These are phyloP conservation scores for Phrynocephalus vlangalii DNA, from an alignment of 2,797 vertebrate species.

Conservation along the genomic window DNA sequence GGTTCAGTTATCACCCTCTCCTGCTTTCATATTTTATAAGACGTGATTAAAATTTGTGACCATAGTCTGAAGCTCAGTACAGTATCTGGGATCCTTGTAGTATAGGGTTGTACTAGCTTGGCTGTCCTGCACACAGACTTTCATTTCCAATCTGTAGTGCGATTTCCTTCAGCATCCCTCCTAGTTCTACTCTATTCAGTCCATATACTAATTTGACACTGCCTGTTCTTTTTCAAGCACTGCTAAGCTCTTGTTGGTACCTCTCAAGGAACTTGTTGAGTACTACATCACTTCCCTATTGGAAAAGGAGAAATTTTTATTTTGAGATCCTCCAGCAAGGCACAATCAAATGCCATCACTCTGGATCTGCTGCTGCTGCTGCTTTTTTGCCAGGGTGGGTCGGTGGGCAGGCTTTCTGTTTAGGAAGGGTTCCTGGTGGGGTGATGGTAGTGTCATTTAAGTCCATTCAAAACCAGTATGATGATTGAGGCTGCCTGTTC, in stretches of 20 bases:
- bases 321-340: slow-evolving; percentile 15
- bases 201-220: slow-evolving; percentile 1
- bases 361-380: background rate
- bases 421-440: too few relatives aligned
- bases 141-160: background rate
- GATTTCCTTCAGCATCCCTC: background rate
- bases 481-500: background rate
- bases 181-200: background rate
- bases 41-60: background rate
- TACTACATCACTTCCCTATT: slow-evolving; percentile 10
- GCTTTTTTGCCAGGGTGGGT: background rate
- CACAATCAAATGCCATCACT: slow-evolving; percentile 17
- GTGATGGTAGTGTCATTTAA: background rate
- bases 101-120: background rate
- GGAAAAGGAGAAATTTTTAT: slow-evolving; percentile 17
- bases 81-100: too few relatives aligned
- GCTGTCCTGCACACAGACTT: background rate
- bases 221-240: background rate
- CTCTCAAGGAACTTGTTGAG: slow-evolving; percentile 14
- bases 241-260: background rate
- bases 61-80: background rate
- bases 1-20: too few relatives aligned
- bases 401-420: background rate
- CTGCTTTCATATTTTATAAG: background rate
- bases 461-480: background rate